Base-by-base conservation (phyloP, 2,888 invertebrate genomes). In the Protula sp. region DNA sequence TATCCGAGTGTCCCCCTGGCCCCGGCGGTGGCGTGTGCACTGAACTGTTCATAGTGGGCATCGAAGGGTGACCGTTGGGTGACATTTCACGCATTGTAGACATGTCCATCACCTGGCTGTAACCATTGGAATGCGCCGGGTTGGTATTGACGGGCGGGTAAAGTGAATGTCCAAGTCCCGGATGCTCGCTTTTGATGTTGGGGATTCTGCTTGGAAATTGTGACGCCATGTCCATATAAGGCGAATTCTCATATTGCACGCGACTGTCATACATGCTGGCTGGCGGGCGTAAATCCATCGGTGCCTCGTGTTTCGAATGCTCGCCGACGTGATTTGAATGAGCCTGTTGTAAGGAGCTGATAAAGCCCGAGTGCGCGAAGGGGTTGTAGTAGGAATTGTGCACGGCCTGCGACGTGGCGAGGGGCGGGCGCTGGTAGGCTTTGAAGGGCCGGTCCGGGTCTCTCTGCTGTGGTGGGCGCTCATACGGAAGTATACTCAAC, bases 401-500 rank as follows among this genome's bases (percentile, higher is more conserved):
- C n/a, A n/a, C n/a, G n/a, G n/a, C n/a, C n/a, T n/a, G n/a, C 54
- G 47, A 3, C 38, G 4, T 22, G 22, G 19, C n/a, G 22, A 38
- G n/a, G 2, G 61, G 58, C 14, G 59, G 50, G n/a, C 65, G 50
- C 9, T 61, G 57, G 52, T 65, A 65, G 27, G 63, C 57, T 55
- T 66, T 67, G 62, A 67, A 67, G 27, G 67, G 65, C 22, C 67
- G 30, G 24, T 67, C 67, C 14, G 60, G 3, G 26, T 61, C 63
- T 27, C 59, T 51, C 31, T 60, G 48, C 1, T 27, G 56, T 1
- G 19, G 26, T 4, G 27, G 27, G 9, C 57, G 58, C 3, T 64
- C 59, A 58, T 55, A 62, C 31, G 65, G 61, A 48, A 63, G 30
- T 30, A 65, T 61, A 31, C 65, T 63, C 28, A 61, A 48, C 61